phyloP scores from a whole-genome alignment of 2,113 vertebrate species.

The Chloropsis hardwickii region DNA sequence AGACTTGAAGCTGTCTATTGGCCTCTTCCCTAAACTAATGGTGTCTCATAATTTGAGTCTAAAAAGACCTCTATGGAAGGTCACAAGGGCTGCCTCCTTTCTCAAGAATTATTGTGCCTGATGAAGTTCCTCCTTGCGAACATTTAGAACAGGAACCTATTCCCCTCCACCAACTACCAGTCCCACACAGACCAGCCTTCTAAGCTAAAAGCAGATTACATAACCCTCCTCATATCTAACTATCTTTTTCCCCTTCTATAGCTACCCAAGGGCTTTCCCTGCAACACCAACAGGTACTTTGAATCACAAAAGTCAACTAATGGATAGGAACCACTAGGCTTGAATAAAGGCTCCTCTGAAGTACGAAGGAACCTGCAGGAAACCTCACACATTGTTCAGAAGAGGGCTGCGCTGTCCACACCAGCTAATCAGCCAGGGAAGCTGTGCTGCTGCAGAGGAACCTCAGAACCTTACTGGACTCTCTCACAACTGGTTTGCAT shows the following conservation, averaged over 20 bases:
- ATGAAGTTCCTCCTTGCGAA: neutral
- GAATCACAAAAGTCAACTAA: neutral
- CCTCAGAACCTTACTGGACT: neutral
- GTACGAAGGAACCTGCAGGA: neutral
- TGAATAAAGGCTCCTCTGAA: neutral
- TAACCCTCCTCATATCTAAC: neutral
- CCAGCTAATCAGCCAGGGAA: neutral
- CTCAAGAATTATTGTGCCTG: neutral
- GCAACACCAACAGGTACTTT: neutral
- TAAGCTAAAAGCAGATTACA: neutral
- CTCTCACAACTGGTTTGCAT: neutral
- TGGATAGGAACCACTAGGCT: neutral
- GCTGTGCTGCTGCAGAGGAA: neutral
- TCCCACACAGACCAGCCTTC: neutral
- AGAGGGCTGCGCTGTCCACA: neutral
- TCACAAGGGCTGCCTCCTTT: neutral
- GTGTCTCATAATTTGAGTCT: neutral
- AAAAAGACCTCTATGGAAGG: neutral
- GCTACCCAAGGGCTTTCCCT: neutral
- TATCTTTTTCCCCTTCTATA: neutral
- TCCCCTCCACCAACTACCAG: fast-evolving
- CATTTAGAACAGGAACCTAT: neutral
- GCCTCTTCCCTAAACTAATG: neutral
- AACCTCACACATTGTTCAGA: neutral
- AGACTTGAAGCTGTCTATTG: neutral